Base-by-base conservation (phyloP, 2,888 invertebrate genomes). In the Nasonia oneida region DNA sequence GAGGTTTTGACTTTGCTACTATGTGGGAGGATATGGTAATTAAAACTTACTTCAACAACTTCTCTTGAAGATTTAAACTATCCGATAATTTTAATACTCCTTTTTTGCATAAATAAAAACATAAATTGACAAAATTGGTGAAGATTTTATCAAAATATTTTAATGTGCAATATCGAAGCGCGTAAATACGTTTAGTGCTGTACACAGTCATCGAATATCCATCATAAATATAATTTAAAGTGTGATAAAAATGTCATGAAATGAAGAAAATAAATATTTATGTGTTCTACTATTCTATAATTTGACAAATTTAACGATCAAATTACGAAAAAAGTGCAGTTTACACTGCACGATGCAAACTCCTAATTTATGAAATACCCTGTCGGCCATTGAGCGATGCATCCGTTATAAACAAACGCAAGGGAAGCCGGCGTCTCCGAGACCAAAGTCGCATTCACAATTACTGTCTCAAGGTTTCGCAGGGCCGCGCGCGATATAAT, bases 21-120 rank as follows among this genome's bases (percentile, higher is more conserved):
- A 87, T 88, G 87, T 88, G 88, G 87, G 86, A 88, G 39, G 87
- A 87, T 78, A 85, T 87, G 88, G 87, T 88, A 89, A 88, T 88
- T 83, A 8, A 33, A 12, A 84, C 86, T 84, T 47, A 33, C 29
- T 64, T 12, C 5, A 23, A 73, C 39, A 3, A 71, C 14, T 71
- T 37, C 4, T 18, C 5, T 70, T 4, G 15, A 0, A 18, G 8
- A 2, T 29, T 18, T 37, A 12, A 61, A 53, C 3, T 4, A 18
- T 15, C 15, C 8, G 18, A 15, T 23, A 39, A 8, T 42, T 42
- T 42, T 42, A 42, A 42, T 42, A 42, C 6, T 8, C 42, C 0
- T 42, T 12, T 47, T 47, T 42, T 39, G 39, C 39, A 39, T 39
- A 39, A 6, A 42, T 42, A 42, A 42, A 42, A 8, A 42, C 2